A percentile compares a stretch with the other conserved stretches of the same genome.
Conservation (phyloP, 2,888 invertebrate species). For the Portevinia maculata region DNA sequence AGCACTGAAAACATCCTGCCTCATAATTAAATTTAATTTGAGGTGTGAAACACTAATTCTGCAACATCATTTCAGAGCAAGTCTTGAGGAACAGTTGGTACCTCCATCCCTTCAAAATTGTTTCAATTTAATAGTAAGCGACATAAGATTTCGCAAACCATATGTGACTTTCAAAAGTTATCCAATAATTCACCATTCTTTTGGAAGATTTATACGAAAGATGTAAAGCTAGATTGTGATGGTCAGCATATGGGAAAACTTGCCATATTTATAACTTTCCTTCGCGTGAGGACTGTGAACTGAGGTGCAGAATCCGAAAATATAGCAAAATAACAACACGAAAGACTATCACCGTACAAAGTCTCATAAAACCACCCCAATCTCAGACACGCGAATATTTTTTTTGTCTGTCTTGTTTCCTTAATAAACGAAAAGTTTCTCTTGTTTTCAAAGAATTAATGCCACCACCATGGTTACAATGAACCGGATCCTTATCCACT, state of each 20-base stretch:
- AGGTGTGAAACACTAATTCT: no score
- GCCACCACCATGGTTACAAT: conserved; percentile 58
- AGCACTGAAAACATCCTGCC: no score
- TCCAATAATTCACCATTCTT: conserved; percentile 65
- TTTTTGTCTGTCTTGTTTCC: conserved; percentile 20
- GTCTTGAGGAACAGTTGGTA: no score
- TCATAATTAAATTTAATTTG: no score
- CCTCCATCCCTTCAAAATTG: no score
- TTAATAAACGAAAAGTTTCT: conserved; percentile 69
- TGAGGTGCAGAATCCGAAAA: conserved; percentile 59
- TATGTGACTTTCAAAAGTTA: conserved; percentile 66
- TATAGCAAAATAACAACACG: conserved; percentile 46
- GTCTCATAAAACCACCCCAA: conserved; percentile 64
- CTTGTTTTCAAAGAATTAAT: conserved; percentile 64
- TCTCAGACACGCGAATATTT: conserved; percentile 29
- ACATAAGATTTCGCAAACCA: conserved; percentile 60
- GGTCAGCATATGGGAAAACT: conserved; percentile 68
- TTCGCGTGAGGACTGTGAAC: conserved; percentile 33
- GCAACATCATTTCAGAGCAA: no score
- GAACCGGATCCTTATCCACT: conserved; percentile 70
- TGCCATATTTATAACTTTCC: conserved; percentile 51
- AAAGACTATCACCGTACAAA: conserved; percentile 55
- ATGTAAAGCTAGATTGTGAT: conserved; percentile 43
- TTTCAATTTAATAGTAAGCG: background rate
- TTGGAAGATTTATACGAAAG: conserved; percentile 3